Evolutionary conservation across 2,888 invertebrate genomes (phyloP).

Genomic region (Allolobophora icterica): DNA sequence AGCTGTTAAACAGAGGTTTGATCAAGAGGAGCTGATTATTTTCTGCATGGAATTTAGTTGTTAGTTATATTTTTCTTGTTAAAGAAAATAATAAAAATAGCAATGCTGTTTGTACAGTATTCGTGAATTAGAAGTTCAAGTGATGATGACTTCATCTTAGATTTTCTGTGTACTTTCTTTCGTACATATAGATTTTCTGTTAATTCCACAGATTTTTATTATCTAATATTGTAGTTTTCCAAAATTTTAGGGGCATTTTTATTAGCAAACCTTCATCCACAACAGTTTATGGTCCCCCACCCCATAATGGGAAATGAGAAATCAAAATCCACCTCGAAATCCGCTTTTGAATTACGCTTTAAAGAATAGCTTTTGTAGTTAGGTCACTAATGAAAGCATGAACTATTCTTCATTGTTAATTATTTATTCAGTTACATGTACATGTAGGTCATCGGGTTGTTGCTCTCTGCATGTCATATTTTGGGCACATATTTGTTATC

Average conservation of each 20-base stretch:
- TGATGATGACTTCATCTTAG: neutral
- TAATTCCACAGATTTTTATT: slow-evolving; percentile 1
- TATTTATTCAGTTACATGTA: too few relatives aligned
- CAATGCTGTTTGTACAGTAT: neutral
- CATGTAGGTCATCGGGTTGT: too few relatives aligned
- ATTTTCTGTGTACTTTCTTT: neutral
- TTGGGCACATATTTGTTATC: too few relatives aligned
- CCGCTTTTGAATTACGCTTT: neutral
- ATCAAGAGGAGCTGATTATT: neutral
- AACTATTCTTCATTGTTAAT: too few relatives aligned
- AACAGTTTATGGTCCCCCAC: too few relatives aligned
- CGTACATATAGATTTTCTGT: neutral
- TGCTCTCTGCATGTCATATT: too few relatives aligned
- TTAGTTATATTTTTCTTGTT: neutral
- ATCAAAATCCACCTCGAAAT: neutral
- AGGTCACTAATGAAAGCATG: too few relatives aligned
- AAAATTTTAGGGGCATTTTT: neutral
- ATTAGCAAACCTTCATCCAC: neutral
- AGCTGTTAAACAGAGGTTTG: neutral
- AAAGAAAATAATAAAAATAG: neutral
- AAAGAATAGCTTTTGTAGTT: too few relatives aligned
- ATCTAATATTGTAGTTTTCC: too few relatives aligned
- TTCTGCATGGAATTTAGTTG: neutral
- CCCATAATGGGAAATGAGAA: neutral
- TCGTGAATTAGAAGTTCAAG: neutral